These are phyloP conservation scores for Geopemphigus sp. DNA, from an alignment of 1,140 invertebrate species.

Conservation along the genomic window DNA sequence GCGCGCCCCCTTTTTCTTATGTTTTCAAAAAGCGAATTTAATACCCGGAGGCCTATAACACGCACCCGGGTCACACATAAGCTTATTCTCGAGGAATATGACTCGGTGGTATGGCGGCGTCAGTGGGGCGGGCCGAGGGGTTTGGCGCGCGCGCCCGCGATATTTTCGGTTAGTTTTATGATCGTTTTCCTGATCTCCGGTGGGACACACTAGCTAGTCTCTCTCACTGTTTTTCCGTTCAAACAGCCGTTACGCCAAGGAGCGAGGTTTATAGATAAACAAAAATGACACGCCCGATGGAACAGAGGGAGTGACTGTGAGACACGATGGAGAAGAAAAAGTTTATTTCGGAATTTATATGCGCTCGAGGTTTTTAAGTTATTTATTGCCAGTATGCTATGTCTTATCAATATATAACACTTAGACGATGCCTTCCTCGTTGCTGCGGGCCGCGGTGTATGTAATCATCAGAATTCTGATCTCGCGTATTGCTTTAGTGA, in stretches of 20 bases:
- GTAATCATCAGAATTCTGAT: too few relatives aligned
- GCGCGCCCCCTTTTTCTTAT: background rate
- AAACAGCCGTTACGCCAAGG: slow-evolving; percentile 1
- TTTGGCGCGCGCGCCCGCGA: slow-evolving; percentile 19
- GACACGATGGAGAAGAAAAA: too few relatives aligned
- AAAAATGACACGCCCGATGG: slow-evolving; percentile 20
- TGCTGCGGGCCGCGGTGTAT: too few relatives aligned
- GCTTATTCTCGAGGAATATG: background rate
- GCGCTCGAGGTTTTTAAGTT: background rate
- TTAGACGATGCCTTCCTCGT: too few relatives aligned
- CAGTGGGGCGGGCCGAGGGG: background rate
- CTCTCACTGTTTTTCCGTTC: background rate
- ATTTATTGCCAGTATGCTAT: slow-evolving; percentile 3
- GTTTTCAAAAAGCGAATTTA: slow-evolving; percentile 42
- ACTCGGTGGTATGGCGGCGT: background rate
- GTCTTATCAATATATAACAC: slow-evolving; percentile 26
- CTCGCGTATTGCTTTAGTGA: too few relatives aligned
- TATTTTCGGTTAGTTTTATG: slow-evolving; percentile 44
- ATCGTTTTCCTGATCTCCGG: slow-evolving; percentile 30
- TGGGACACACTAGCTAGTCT: slow-evolving; percentile 28
- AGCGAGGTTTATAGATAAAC: background rate
- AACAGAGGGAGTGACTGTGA: background rate
- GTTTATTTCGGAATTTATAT: slow-evolving; percentile 20
- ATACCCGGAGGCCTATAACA: slow-evolving; percentile 30
- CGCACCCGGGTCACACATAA: slow-evolving; percentile 6